These are phyloP conservation scores for Rhea pennata DNA, from an alignment of 2,113 vertebrate genomes.

Conservation along the genomic window DNA sequence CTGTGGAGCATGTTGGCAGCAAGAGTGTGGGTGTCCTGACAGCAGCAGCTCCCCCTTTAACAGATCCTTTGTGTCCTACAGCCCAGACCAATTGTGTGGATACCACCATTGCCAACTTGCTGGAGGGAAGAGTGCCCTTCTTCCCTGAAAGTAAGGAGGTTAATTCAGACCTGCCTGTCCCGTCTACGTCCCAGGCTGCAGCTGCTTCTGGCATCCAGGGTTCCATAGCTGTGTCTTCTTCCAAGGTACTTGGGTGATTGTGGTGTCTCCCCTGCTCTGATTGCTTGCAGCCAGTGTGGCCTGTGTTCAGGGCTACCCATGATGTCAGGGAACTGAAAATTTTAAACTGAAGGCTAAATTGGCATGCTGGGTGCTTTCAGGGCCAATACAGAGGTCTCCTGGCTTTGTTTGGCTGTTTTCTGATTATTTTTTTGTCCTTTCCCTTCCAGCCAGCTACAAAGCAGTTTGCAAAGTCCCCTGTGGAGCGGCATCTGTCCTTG, in stretches of 20 bases:
- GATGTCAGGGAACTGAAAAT: not conserved
- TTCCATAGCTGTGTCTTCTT: constrained; percentile 35
- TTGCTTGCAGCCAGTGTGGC: not conserved
- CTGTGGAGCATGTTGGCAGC: not conserved
- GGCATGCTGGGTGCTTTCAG: not conserved
- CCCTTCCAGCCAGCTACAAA: constrained; percentile 33
- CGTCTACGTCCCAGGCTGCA: constrained; percentile 50
- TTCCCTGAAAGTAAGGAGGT: constrained; percentile 70
- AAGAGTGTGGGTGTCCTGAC: not conserved
- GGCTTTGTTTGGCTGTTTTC: not conserved
- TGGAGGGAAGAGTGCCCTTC: constrained; percentile 88
- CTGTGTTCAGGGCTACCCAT: not conserved
- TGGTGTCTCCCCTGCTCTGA: not conserved
- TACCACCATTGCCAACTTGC: constrained; percentile 94
- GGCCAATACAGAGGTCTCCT: not conserved
- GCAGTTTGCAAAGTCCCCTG: constrained; percentile 86
- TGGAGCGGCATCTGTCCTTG: constrained; percentile 92
- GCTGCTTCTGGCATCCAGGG: constrained; percentile 44
- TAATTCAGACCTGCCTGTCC: not conserved
- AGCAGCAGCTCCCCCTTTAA: not conserved
- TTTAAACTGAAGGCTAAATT: not conserved
- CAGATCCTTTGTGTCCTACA: not conserved
- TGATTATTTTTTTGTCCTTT: not conserved
- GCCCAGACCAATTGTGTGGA: constrained; percentile 92
- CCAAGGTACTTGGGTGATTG: constrained; percentile 63